Conservation (phyloP, 2,888 invertebrate species). For the Meiosimyza decipiens region DNA sequence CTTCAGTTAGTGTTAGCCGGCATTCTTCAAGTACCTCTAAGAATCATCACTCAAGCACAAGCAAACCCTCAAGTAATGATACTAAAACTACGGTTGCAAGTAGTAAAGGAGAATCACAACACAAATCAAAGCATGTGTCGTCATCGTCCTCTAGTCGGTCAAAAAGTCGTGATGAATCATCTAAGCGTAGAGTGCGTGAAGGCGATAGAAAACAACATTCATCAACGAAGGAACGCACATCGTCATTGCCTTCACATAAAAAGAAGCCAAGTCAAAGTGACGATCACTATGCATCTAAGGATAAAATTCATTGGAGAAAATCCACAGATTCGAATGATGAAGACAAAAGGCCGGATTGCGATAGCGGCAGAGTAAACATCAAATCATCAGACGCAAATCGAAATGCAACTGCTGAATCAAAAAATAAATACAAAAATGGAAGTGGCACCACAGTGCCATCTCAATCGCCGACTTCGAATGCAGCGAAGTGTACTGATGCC, state of each 20-base stretch:
- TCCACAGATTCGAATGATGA: slow-evolving; percentile 86
- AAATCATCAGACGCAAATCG: slow-evolving; percentile 5
- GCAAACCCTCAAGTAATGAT: slow-evolving; percentile 40
- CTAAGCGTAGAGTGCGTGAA: slow-evolving; percentile 43
- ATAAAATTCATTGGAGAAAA: slow-evolving; percentile 74
- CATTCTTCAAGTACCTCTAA: slow-evolving; percentile 45
- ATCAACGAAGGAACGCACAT: slow-evolving; percentile 47
- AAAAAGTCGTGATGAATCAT: slow-evolving; percentile 31
- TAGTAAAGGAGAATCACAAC: slow-evolving; percentile 41
- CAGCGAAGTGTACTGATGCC: neutral
- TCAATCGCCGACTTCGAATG: neutral
- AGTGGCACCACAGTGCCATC: neutral
- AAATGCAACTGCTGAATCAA: slow-evolving; percentile 6
- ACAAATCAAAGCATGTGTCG: slow-evolving; percentile 48
- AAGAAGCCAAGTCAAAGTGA: slow-evolving; percentile 66
- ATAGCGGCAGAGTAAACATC: slow-evolving; percentile 4
- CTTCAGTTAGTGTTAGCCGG: slow-evolving; percentile 46
- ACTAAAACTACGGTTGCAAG: slow-evolving; percentile 28
- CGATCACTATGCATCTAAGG: slow-evolving; percentile 77
- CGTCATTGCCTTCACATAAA: slow-evolving; percentile 48
- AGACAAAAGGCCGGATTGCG: slow-evolving; percentile 65
- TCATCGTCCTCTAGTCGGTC: slow-evolving; percentile 43
- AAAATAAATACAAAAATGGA: neutral
- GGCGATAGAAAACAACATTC: slow-evolving; percentile 46
- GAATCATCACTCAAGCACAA: slow-evolving; percentile 42